phyloP scores from a whole-genome alignment of 2,113 vertebrate species.

The Tenebrosternarchus preto region DNA sequence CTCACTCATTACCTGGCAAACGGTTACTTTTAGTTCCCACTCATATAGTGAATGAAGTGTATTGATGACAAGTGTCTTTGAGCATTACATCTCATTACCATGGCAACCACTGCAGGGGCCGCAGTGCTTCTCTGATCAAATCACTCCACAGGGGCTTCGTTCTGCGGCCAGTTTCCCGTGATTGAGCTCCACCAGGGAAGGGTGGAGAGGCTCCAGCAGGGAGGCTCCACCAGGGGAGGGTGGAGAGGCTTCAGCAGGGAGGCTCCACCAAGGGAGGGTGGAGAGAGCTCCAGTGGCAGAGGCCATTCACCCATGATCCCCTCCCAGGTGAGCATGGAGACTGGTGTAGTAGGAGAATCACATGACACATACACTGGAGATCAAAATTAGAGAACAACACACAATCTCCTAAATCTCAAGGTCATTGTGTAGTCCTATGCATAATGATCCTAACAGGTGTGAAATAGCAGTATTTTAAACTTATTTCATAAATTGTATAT shows the following conservation, averaged over 20 bases:
- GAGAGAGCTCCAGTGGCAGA: background rate
- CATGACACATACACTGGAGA: too few relatives aligned
- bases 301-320: background rate
- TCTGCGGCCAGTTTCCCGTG: background rate
- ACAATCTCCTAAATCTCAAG: too few relatives aligned
- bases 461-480: too few relatives aligned
- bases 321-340: conserved; percentile 9
- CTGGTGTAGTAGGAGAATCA: conserved; percentile 40
- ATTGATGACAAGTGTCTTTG: background rate
- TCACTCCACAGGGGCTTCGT: background rate
- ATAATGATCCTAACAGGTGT: too few relatives aligned
- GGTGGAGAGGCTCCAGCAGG: too few relatives aligned
- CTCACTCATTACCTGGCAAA: background rate
- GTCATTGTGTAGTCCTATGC: too few relatives aligned
- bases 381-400: too few relatives aligned
- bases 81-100: background rate
- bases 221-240: background rate
- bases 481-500: too few relatives aligned
- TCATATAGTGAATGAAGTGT: background rate
- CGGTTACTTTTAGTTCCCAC: background rate
- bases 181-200: background rate
- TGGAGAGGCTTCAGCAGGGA: background rate
- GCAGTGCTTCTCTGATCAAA: background rate
- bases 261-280: background rate
- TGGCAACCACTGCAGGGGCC: background rate